phyloP scores from a whole-genome alignment of 2,888 invertebrate species.

The Laspeyria flexula region DNA sequence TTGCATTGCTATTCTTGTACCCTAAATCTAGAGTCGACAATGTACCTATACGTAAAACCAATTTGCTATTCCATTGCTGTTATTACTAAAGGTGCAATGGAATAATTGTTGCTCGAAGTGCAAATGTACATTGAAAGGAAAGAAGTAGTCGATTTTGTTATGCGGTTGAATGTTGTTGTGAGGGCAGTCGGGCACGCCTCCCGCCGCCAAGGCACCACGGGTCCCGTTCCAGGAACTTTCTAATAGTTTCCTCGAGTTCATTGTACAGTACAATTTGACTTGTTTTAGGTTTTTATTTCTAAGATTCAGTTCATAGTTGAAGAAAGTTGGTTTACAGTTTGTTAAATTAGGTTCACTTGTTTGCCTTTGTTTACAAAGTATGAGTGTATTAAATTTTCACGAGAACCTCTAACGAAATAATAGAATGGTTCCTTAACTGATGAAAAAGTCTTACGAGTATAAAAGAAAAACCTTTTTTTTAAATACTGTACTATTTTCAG shows the following conservation, averaged over 20 bases:
- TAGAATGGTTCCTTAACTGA: no score
- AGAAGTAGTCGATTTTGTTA: conserved; percentile 31
- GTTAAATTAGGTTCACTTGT: conserved; percentile 21
- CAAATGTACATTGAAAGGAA: conserved; percentile 36
- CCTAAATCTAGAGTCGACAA: conserved; percentile 8
- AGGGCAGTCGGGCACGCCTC: conserved; percentile 62
- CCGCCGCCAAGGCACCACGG: conserved; percentile 68
- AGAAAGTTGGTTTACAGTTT: conserved; percentile 17
- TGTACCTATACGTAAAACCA: neutral
- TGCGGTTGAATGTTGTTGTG: conserved; percentile 35
- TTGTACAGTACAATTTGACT: conserved; percentile 59
- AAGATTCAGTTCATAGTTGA: conserved; percentile 31
- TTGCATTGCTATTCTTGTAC: conserved; percentile 24
- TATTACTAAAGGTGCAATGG: neutral
- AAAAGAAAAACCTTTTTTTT: no score
- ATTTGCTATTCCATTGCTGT: conserved; percentile 24
- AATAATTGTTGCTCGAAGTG: conserved; percentile 8
- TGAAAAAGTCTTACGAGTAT: no score
- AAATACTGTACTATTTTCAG: no score
- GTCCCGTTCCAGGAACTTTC: conserved; percentile 66
- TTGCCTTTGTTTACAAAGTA: neutral
- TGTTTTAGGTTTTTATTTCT: conserved; percentile 45
- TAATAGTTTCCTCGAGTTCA: conserved; percentile 73
- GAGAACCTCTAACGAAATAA: neutral
- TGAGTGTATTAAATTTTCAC: neutral